These are phyloP conservation scores for Schizopygopsis malacanthus DNA, from an alignment of 2,797 vertebrate species.

Conservation along the genomic window DNA sequence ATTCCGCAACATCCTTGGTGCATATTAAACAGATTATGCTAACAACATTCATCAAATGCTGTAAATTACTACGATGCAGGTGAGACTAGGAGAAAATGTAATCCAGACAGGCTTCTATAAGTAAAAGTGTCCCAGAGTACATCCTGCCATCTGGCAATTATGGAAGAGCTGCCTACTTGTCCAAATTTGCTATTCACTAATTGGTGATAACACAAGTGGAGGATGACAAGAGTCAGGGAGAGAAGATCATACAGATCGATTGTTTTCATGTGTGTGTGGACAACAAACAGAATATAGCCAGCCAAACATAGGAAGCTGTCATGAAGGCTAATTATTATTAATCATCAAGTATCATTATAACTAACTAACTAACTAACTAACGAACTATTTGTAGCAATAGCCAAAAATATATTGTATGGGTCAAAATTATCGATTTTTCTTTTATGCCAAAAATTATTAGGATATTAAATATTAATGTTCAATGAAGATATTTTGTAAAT, in stretches of 20 bases:
- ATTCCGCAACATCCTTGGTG: constrained; percentile 8
- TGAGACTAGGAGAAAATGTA: constrained; percentile 5
- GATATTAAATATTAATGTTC: too few relatives aligned
- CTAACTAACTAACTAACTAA: neutral
- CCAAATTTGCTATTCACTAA: constrained; percentile 1
- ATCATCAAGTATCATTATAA: neutral
- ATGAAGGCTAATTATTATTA: neutral
- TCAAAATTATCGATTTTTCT: too few relatives aligned
- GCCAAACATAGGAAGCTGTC: neutral
- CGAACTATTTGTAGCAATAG: too few relatives aligned
- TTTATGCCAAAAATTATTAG: too few relatives aligned
- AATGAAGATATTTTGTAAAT: too few relatives aligned
- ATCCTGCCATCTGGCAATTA: constrained; percentile 11
- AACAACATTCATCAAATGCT: neutral
- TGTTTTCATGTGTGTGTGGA: neutral
- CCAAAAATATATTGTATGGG: too few relatives aligned
- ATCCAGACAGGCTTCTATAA: neutral
- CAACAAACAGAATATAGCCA: neutral
- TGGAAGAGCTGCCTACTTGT: neutral
- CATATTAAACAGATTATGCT: constrained; percentile 30
- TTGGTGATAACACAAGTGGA: constrained; percentile 11
- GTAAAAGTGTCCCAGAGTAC: neutral
- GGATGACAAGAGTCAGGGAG: neutral
- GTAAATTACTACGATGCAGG: constrained; percentile 8
- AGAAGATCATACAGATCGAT: neutral